Conservation (phyloP, 2,113 vertebrate genomes). For the Bothrops jararaca region DNA sequence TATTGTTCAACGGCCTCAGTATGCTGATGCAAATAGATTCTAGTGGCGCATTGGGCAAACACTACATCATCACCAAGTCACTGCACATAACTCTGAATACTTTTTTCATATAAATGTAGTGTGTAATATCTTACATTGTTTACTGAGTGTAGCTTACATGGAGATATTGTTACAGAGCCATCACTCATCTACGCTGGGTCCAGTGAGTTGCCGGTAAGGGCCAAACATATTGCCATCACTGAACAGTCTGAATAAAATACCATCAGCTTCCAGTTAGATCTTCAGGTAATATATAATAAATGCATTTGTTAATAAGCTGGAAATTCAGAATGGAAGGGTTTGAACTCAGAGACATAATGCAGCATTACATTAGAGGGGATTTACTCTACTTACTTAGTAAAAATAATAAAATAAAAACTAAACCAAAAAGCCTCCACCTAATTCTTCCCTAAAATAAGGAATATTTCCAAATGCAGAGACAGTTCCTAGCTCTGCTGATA, state of each 20-base stretch:
- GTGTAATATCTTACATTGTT: not conserved
- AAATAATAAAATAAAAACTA: not conserved
- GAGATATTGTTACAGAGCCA: not conserved
- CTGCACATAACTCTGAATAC: not conserved
- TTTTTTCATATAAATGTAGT: not conserved
- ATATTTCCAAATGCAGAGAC: not conserved
- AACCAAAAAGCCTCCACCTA: not conserved
- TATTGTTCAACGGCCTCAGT: not conserved
- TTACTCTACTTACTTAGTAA: not conserved
- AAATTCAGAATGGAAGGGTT: not conserved
- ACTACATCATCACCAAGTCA: conserved; percentile 1
- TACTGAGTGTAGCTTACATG: not conserved
- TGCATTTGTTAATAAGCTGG: not conserved
- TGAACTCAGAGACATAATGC: not conserved
- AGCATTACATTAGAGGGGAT: not conserved
- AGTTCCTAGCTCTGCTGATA: not conserved
- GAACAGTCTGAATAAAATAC: no score
- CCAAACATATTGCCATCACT: not conserved
- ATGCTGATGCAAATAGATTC: not conserved
- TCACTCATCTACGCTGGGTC: not conserved
- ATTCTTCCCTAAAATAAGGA: not conserved
- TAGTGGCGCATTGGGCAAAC: not conserved
- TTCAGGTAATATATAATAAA: not conserved
- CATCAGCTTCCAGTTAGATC: not conserved
- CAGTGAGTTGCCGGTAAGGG: not conserved